Evolutionary conservation across 1,140 invertebrate species (phyloP).

Genomic region (Dysdera silvatica): DNA sequence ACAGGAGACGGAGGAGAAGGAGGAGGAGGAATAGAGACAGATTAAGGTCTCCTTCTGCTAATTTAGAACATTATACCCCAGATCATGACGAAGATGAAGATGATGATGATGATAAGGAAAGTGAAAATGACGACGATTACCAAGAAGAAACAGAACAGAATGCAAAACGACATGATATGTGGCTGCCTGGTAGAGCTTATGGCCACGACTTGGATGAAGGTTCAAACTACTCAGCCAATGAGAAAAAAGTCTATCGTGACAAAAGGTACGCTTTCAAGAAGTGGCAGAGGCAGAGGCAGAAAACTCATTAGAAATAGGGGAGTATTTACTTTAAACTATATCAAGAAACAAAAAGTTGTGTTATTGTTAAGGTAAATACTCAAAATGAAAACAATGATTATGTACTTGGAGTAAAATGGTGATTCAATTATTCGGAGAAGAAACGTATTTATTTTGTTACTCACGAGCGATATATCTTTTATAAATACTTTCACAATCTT

Average conservation of each 20-base stretch:
- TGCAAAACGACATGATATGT: not conserved
- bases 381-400: no score
- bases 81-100: slow-evolving; percentile 2
- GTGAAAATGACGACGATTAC: slow-evolving; percentile 10
- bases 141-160: not conserved
- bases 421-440: no score
- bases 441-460: no score
- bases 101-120: not conserved
- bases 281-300: not conserved
- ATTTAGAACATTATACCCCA: not conserved
- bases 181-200: slow-evolving; percentile 13
- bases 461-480: no score
- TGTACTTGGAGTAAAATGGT: no score
- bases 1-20: not conserved
- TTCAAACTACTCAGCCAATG: not conserved
- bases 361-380: no score
- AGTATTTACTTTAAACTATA: no score
- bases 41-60: slow-evolving; percentile 7
- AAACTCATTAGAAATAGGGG: no score
- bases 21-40: not conserved
- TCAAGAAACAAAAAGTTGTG: no score
- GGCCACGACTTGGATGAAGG: slow-evolving; percentile 20
- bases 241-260: slow-evolving; percentile 11
- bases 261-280: slow-evolving; percentile 12
- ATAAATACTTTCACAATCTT: no score